These are phyloP conservation scores for Talpa occidentalis DNA, from an alignment of 2,113 vertebrate genomes.

Conservation along the genomic window DNA sequence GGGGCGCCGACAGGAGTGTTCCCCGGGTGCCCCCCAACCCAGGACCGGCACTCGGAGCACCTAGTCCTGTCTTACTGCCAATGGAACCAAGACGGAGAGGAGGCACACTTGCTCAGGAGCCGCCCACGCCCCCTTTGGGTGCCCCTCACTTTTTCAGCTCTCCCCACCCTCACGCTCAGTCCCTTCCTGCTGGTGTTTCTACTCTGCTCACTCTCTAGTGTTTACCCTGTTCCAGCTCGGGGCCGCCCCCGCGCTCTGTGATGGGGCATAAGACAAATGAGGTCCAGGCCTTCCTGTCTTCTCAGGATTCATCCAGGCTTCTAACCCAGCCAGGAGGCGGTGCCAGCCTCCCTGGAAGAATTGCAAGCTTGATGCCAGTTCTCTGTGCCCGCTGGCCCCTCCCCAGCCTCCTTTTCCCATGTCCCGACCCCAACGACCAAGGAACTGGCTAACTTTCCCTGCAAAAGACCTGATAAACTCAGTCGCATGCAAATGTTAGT, in stretches of 20 bases:
- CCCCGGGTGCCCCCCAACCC: too few relatives aligned
- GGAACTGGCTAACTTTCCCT: background rate
- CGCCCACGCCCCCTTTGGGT: fast-evolving
- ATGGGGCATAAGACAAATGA: too few relatives aligned
- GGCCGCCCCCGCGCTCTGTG: fast-evolving
- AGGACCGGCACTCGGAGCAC: too few relatives aligned
- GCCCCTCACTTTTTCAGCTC: too few relatives aligned
- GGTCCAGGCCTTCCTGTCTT: background rate
- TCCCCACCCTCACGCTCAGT: background rate
- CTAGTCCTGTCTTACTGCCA: background rate
- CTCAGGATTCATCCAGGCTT: background rate
- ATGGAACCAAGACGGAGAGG: fast-evolving
- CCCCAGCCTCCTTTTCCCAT: background rate
- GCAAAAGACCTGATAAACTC: background rate
- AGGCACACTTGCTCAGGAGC: background rate
- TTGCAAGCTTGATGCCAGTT: fast-evolving
- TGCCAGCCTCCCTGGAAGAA: background rate
- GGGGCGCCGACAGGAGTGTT: too few relatives aligned
- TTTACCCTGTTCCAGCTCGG: background rate
- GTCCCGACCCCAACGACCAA: background rate
- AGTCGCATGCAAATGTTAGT: background rate
- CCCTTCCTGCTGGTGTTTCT: too few relatives aligned
- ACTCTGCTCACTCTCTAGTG: background rate
- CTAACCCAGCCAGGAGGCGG: fast-evolving
- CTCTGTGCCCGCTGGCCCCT: background rate